Evolutionary conservation across 35 echinoderm and acorn worm species (phyloP).

Genomic region (Chiridota heheva): DNA sequence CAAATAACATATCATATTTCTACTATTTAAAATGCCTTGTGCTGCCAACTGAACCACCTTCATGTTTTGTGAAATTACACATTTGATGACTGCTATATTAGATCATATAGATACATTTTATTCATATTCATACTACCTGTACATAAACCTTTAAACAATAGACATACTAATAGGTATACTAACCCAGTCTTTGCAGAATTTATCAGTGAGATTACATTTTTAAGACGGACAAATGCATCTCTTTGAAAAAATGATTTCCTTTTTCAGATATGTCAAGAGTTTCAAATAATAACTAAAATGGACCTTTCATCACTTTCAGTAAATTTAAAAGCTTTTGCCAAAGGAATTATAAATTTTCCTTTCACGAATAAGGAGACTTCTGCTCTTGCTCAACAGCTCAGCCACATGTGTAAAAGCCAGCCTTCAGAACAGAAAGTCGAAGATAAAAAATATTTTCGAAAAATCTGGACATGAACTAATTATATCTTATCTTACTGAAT

Average conservation of each 20-base stretch:
- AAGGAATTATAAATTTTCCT: background rate
- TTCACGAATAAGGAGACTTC: conserved; percentile 10
- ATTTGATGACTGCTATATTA: background rate
- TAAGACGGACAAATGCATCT: too few relatives aligned
- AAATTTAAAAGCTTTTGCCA: too few relatives aligned
- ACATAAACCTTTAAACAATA: too few relatives aligned
- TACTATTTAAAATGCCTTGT: background rate
- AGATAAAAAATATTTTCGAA: background rate
- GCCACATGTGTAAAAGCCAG: background rate
- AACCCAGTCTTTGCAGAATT: too few relatives aligned
- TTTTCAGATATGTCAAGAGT: conserved; percentile 5
- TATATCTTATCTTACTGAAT: background rate
- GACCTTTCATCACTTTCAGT: background rate
- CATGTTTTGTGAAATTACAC: background rate
- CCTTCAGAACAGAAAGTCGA: background rate
- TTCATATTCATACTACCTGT: background rate
- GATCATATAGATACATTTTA: background rate
- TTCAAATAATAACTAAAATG: conserved; percentile 17
- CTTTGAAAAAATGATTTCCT: background rate
- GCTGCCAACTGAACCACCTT: too few relatives aligned
- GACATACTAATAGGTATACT: too few relatives aligned
- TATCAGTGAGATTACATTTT: too few relatives aligned
- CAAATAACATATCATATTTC: background rate
- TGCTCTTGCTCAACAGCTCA: background rate
- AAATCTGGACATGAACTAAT: background rate